Percentiles rank a stretch among this genome's conserved stretches.
phyloP scores from a whole-genome alignment of 2,888 invertebrate genomes.

The Nebria brevicollis region DNA sequence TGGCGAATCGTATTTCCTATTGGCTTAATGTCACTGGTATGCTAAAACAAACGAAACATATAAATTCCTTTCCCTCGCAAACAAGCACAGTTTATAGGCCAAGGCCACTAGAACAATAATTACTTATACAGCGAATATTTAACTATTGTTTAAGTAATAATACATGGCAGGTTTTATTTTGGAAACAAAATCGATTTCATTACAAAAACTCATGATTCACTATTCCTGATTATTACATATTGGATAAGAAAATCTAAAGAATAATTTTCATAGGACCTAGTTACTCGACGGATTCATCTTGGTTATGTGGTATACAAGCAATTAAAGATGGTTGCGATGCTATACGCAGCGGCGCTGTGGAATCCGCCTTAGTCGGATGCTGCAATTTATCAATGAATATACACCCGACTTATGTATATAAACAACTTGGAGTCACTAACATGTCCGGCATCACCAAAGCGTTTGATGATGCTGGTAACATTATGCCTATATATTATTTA shows the following conservation, averaged over 20 bases:
- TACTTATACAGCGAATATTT: too few relatives aligned
- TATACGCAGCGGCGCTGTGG: constrained; percentile 85
- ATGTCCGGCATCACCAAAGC: constrained; percentile 71
- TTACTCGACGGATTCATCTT: constrained; percentile 26
- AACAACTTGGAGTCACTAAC: constrained; percentile 71
- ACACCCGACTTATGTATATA: constrained; percentile 70
- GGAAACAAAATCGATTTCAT: too few relatives aligned
- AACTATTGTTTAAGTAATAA: too few relatives aligned
- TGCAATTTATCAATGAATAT: constrained; percentile 78
- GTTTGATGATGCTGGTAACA: constrained; percentile 71
- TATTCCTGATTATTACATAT: too few relatives aligned
- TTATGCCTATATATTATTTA: constrained; percentile 19
- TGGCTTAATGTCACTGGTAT: constrained; percentile 86
- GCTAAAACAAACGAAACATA: neutral
- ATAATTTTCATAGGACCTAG: constrained; percentile 28
- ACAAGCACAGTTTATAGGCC: too few relatives aligned
- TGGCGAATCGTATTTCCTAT: constrained; percentile 93
- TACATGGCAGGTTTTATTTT: too few relatives aligned
- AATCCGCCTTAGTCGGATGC: constrained; percentile 91
- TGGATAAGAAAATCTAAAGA: too few relatives aligned
- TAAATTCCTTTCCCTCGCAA: neutral
- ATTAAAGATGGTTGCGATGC: constrained; percentile 73
- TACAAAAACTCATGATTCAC: too few relatives aligned
- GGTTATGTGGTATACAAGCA: constrained; percentile 24
- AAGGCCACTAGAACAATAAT: too few relatives aligned